Base-by-base conservation (phyloP, 2,888 invertebrate species). In the Scaeva pyrastri region DNA sequence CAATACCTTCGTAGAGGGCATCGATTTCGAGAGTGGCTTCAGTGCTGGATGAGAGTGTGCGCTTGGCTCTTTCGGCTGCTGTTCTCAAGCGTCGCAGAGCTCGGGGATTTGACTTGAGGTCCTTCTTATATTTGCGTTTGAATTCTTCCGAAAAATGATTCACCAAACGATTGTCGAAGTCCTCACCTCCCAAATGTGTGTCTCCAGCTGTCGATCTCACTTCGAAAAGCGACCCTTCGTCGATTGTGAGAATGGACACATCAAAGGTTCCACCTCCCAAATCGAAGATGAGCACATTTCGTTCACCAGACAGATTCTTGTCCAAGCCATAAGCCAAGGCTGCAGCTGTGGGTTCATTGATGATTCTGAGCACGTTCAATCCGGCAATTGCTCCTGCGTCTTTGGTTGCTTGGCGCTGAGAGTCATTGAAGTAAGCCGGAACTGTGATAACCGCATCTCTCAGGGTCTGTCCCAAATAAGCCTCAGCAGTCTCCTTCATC, bases 141-240 rank as follows among this genome's bases (percentile, higher is more conserved):
- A 98, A 96, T 92, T 97, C 97, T 90, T 97, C 95, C 2, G 96
- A 95, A 88, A 97, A 96, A 92, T 97, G 96, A 90, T 95, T 96
- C 12, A 97, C 97, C 94, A 97, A 95, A 23, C 97, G 94, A 93
- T 96, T 97, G 58, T 98, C 97, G 89, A 97, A 97, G 93, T 97
- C 97, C 93, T 97, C 97, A 88, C 97, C 97, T 89, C 97, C 97
- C 93, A 97, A 94, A 91, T 97, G 98, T 83, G 98, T 98, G 91
- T 98, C 98, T 85, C 98, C 98, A 84, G 97, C 97, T 23, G 97
- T 98, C 7, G 98, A 96, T 91, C 97, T 97, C 10, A 98, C 98
- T 91, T 98, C 98, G 92, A 98, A 98, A 90, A 96, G 94, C 0
- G 90, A 90, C 93, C 98, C 95, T 91, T 98, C 98, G 93, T 98